Percentiles rank a stretch among this genome's conserved stretches.
phyloP scores from a whole-genome alignment of 2,797 vertebrate genomes.

The Clarias pachynema region DNA sequence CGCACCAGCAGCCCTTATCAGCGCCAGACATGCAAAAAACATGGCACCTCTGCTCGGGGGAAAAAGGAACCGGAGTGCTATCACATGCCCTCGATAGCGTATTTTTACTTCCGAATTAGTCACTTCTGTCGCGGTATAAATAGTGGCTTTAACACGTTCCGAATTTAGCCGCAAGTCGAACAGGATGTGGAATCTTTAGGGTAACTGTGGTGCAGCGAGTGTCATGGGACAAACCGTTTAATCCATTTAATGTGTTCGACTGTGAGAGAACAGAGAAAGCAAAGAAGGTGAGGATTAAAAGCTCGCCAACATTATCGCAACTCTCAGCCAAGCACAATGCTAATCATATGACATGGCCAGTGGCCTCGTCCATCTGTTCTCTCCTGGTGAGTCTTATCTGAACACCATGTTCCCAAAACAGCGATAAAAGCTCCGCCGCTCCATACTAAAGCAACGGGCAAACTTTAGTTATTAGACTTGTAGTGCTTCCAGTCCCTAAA shows the following conservation, averaged over 20 bases:
- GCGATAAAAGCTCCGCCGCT: neutral
- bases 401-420: slow-evolving; percentile 39
- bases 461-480: neutral
- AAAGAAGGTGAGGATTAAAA: slow-evolving; percentile 17
- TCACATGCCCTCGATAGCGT: slow-evolving; percentile 26
- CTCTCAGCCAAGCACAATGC: slow-evolving; percentile 18
- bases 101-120: slow-evolving; percentile 45
- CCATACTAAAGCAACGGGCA: neutral
- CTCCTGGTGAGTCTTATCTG: slow-evolving; percentile 15
- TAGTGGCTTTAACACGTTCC: slow-evolving; percentile 33
- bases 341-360: slow-evolving; percentile 1
- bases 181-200: slow-evolving; percentile 3
- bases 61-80: slow-evolving; percentile 28
- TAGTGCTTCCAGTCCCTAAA: slow-evolving; percentile 8
- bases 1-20: slow-evolving; percentile 44
- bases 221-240: neutral
- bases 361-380: slow-evolving; percentile 32
- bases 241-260: slow-evolving; percentile 30
- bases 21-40: slow-evolving; percentile 49
- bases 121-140: slow-evolving; percentile 41
- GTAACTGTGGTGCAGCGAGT: neutral
- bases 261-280: slow-evolving; percentile 38
- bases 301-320: neutral
- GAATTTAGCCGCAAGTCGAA: slow-evolving; percentile 26
- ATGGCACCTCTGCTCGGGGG: slow-evolving; percentile 37